Evolutionary conservation across 2,113 vertebrate species (phyloP).

Genomic region (Pandion haliaetus): DNA sequence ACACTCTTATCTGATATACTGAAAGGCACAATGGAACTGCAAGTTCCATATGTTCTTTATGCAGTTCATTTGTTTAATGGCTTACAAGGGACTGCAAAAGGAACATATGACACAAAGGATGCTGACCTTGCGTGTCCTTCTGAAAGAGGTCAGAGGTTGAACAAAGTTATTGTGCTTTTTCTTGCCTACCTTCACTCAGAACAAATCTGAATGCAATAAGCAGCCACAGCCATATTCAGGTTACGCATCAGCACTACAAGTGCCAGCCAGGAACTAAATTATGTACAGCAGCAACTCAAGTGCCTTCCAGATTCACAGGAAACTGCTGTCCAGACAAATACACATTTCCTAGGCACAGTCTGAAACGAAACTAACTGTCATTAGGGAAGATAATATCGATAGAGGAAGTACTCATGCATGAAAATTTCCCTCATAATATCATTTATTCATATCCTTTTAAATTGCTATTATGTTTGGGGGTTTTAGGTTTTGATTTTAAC

Average conservation of each 20-base stretch:
- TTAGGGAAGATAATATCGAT: not conserved
- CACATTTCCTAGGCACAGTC: not conserved
- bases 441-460: not conserved
- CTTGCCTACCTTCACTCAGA: not conserved
- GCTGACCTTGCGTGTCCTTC: not conserved
- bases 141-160: not conserved
- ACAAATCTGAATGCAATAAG: not conserved
- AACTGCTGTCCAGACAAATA: not conserved
- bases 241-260: not conserved
- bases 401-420: not conserved
- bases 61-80: not conserved
- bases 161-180: not conserved
- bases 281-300: not conserved
- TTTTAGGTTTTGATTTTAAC: not conserved
- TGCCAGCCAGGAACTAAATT: not conserved
- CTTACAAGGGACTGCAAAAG: not conserved
- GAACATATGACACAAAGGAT: not conserved
- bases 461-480: not conserved
- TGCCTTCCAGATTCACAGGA: slow-evolving; percentile 15
- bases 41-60: not conserved
- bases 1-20: not conserved
- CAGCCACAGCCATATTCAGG: not conserved
- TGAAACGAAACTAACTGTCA: not conserved
- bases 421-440: not conserved
- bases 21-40: not conserved